Conservation (phyloP, 2,113 vertebrate genomes). For the Hystrix brachyura region DNA sequence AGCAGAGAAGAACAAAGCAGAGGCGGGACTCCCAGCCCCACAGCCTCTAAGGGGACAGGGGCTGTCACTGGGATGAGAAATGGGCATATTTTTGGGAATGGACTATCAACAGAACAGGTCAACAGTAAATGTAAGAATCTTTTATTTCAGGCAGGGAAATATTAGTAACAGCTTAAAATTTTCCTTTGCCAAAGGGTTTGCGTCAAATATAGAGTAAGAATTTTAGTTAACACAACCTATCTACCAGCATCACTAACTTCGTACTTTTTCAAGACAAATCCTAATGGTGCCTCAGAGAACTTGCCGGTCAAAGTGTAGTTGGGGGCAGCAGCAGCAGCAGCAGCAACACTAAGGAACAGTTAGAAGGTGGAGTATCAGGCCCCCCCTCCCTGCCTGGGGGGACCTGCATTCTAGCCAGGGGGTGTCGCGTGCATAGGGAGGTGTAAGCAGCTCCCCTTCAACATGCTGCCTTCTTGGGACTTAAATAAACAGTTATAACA, state of each 20-base stretch:
- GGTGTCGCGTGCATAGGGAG: not conserved
- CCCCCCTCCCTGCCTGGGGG: not conserved
- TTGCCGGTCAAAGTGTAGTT: not conserved
- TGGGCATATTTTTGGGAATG: not conserved
- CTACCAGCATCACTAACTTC: not conserved
- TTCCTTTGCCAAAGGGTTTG: constrained; percentile 15
- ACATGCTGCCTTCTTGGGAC: not conserved
- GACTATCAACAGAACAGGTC: not conserved
- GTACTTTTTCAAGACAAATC: not conserved
- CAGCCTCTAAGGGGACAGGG: not conserved
- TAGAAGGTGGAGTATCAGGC: not conserved
- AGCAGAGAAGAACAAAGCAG: not conserved
- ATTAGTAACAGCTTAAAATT: not conserved
- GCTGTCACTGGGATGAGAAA: not conserved
- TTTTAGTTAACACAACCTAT: not conserved
- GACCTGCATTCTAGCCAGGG: not conserved
- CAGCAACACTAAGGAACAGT: not conserved
- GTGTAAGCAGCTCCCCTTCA: no score
- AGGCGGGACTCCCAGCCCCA: not conserved
- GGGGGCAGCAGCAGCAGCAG: not conserved
- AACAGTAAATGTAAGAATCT: not conserved
- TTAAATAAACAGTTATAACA: not conserved
- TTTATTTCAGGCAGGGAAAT: constrained; percentile 14
- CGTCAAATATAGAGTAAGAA: not conserved
- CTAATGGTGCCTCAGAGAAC: not conserved